Base-by-base conservation (phyloP, 2,888 invertebrate genomes). In the Amblyjoppa fuscipennis region DNA sequence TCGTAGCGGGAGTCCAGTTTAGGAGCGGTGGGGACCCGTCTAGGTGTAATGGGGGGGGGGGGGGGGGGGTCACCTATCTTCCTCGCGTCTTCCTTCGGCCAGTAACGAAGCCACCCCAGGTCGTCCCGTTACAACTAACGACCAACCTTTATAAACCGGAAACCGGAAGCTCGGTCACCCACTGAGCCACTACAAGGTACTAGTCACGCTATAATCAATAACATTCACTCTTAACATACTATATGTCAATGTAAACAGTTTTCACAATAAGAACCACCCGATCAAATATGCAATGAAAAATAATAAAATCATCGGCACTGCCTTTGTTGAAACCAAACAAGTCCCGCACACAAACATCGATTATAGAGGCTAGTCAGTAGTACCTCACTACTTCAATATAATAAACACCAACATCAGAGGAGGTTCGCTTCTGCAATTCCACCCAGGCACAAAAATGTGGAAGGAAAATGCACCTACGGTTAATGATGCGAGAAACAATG, bases 251-350 rank as follows among this genome's bases (percentile, higher is more conserved):
- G 45, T 69, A 25, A 69, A 49, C 45, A 45, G 25, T 13, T 28
- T 13, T 28, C 11, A 25, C 0, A 20, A 20, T 2, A 59, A 31
- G 7, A 11, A 25, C 7, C 59, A 59, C 25, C 25, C 31, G 13
- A 31, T 59, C 28, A 59, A 59, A 31, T 25, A 59, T 25, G 20
- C 13, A 20, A 59, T 59, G 11, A 31, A 31, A 59, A 25, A 31
- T 4, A 59, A 59, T 25, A 11, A 59, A 59, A 59, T 59, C 7
- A 20, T 16, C 69, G 45, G 69, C 49, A 49, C 45, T 11, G 69
- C 45, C 20, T 69, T 69, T 25, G 69, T 69, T 20, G 49, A 69
- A 49, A 69, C 69, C 0, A 69, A 69, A 49, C 49, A 69, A 28
- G 13, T 3, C 2, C 2, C 28, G 1, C 25, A 45, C 2, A 49